Conservation (phyloP, 2,113 vertebrate species). For the Halichoerus grypus region DNA sequence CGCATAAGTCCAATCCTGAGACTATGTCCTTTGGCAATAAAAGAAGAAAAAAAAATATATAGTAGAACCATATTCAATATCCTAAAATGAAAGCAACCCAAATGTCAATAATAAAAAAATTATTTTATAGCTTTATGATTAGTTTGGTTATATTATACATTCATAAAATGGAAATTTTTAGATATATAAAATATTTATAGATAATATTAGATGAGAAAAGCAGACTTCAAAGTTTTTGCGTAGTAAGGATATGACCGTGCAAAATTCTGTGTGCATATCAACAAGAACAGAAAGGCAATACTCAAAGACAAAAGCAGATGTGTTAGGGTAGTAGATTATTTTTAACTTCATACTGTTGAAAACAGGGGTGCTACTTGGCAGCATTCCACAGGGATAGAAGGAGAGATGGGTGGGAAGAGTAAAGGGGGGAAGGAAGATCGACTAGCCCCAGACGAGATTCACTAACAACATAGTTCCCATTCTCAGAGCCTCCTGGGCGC, state of each 20-base stretch:
- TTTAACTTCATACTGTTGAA: conserved; percentile 15
- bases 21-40: neutral
- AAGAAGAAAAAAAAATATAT: neutral
- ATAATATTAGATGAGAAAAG: neutral
- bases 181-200: neutral
- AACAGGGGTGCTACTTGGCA: neutral
- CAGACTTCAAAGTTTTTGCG: neutral
- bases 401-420: neutral
- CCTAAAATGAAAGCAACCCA: neutral
- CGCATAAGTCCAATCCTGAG: neutral
- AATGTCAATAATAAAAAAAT: conserved; percentile 2
- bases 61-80: neutral
- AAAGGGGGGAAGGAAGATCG: neutral
- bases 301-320: neutral
- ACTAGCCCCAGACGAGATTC: neutral
- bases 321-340: neutral
- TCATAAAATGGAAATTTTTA: neutral
- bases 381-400: neutral
- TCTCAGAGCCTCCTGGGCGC: neutral
- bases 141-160: neutral
- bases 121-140: neutral
- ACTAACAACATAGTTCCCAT: neutral
- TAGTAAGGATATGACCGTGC: neutral
- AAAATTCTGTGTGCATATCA: neutral
- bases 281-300: neutral